These are phyloP conservation scores for Uloborus plumipes DNA, from an alignment of 2,888 invertebrate genomes.

Conservation along the genomic window DNA sequence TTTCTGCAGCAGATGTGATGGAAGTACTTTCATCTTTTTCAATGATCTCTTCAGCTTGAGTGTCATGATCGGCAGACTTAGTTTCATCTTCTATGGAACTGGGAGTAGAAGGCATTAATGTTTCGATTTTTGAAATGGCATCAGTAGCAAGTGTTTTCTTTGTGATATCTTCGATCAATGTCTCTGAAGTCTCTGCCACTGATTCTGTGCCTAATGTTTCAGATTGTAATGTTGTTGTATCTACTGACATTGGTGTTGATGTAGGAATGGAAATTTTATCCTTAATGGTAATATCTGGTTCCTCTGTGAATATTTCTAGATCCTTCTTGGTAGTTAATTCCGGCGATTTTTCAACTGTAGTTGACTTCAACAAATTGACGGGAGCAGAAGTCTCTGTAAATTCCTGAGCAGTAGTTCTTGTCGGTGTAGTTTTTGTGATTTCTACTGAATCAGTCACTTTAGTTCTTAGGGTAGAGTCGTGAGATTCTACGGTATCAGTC, in stretches of 20 bases:
- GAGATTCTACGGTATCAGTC: not conserved
- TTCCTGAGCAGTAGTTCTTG: too few relatives aligned
- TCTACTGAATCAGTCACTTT: too few relatives aligned
- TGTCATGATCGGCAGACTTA: not conserved
- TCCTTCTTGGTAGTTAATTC: too few relatives aligned
- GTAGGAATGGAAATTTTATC: too few relatives aligned
- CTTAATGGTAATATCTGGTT: too few relatives aligned
- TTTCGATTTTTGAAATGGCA: not conserved
- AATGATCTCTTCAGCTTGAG: not conserved
- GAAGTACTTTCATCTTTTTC: not conserved
- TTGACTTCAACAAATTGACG: too few relatives aligned
- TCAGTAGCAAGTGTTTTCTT: not conserved
- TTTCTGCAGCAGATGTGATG: not conserved
- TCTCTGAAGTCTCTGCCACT: not conserved
- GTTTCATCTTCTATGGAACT: not conserved
- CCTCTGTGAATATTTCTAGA: too few relatives aligned
- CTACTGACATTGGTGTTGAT: not conserved
- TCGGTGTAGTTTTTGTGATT: too few relatives aligned
- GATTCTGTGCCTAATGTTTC: not conserved
- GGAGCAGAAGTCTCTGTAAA: too few relatives aligned
- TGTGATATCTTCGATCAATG: too few relatives aligned
- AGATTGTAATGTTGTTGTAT: not conserved
- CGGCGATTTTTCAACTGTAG: too few relatives aligned
- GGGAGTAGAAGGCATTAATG: not conserved
- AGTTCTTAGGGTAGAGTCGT: too few relatives aligned